Evolutionary conservation across 2,888 invertebrate species (phyloP), one percentile per base, ranked within the genome.

Genomic region (Invenusta paracnida): DNA sequence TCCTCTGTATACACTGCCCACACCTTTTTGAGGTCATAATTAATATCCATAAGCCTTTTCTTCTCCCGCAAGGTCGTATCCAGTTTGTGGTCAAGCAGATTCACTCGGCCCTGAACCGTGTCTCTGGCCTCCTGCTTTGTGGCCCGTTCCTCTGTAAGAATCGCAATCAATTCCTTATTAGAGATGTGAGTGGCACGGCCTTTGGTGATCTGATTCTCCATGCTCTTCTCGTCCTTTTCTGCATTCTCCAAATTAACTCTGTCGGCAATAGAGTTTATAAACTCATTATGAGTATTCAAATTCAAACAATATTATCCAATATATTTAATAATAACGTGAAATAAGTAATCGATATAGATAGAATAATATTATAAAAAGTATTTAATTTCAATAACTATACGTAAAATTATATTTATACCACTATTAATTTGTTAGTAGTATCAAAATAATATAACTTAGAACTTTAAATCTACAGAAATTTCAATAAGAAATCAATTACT

Each of bases 1-100:
- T n/a, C n/a, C n/a, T n/a, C n/a, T n/a, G n/a, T n/a, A n/a, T n/a
- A n/a, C n/a, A n/a, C n/a, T n/a, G n/a, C n/a, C n/a, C 48, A 17
- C 48, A 48, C 81, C 85, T 83, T 88, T 88, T 31, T 87, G 81
- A 5, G 84, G 86, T 88, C 88, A 88, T 89, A 88, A 86, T 30
- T 86, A 11, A 29, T 48, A 2, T 29, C 17, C 84, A 13, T 84
- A 17, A 67, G 67, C 27, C 27, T 17, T 29, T 31, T 67, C 73
- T 25, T 29, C 2, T 25, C 29, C n/a, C 84, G 73, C 67, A 82
- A 29, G n/a, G 27, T 29, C 81, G 30, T n/a, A 29, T 67, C 85
- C 23, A 25, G 73, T n/a, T 48, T 30, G 84, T 30, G 67, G 17
- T 73, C 67, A 88, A 88, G 89, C 25, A 84, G 83, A 81, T 13